Conservation (phyloP, 2,113 vertebrate species). For the Grammomys surdaster region DNA sequence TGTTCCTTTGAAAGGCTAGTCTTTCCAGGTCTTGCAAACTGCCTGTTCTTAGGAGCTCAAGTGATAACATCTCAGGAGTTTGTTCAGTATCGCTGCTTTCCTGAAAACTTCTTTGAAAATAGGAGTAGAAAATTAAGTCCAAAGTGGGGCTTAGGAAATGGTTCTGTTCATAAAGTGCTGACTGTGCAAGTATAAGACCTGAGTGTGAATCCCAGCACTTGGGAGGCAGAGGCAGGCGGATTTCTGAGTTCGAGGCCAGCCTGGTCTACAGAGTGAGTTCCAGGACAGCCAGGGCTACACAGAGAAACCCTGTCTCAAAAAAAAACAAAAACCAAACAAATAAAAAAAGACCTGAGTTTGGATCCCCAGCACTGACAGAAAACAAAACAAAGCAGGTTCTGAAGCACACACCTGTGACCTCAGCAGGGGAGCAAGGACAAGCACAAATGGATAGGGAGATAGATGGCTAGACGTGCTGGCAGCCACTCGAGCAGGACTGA, state of each 20-base stretch:
- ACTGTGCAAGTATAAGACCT: neutral
- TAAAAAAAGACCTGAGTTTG: neutral
- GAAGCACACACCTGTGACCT: neutral
- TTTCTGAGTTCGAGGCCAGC: no score
- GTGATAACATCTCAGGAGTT: slow-evolving; percentile 46
- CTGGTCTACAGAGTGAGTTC: no score
- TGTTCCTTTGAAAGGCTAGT: slow-evolving; percentile 20
- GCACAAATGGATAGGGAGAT: neutral
- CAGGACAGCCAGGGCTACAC: no score
- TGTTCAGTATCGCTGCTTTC: neutral
- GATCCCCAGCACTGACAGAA: neutral
- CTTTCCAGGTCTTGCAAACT: neutral
- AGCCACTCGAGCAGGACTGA: neutral
- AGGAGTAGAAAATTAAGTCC: slow-evolving; percentile 12
- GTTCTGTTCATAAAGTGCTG: no score
- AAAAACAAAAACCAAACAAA: no score
- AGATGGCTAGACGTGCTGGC: neutral
- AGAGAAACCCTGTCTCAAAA: no score
- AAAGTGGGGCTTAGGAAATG: neutral
- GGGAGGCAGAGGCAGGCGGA: no score
- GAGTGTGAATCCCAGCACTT: neutral
- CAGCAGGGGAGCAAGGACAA: neutral
- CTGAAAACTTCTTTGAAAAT: neutral
- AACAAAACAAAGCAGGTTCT: no score
- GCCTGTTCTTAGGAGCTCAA: neutral